Percentiles rank a stretch among this genome's conserved stretches.
These are phyloP conservation scores for Coracias cyanogaster DNA, from an alignment of 2,797 vertebrate species.

Conservation along the genomic window DNA sequence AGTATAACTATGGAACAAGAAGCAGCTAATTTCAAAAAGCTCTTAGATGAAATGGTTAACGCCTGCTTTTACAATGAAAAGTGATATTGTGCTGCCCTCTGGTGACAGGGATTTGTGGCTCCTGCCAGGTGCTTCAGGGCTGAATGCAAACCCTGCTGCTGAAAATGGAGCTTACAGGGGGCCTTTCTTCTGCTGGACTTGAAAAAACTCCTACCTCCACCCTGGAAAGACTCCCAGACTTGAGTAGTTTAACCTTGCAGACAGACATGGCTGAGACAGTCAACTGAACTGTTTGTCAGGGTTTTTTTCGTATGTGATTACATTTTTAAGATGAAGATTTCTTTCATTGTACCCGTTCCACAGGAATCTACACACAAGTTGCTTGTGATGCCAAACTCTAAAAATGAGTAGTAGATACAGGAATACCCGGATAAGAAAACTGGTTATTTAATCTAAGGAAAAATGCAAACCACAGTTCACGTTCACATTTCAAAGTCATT, in stretches of 20 bases:
- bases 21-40: not conserved
- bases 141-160: not conserved
- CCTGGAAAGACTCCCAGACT: not conserved
- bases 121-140: not conserved
- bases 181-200: not conserved
- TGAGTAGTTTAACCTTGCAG: not conserved
- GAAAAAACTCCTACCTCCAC: not conserved
- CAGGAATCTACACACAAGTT: not conserved
- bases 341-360: not conserved
- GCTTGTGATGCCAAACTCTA: not conserved
- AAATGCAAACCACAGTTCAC: not conserved
- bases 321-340: not conserved
- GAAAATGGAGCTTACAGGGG: not conserved
- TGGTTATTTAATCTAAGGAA: not conserved
- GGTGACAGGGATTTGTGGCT: not conserved
- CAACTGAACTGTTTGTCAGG: not conserved
- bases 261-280: not conserved
- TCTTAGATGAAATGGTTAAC: not conserved
- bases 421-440: not conserved
- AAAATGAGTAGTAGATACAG: not conserved
- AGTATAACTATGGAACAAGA: not conserved
- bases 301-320: not conserved
- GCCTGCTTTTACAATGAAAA: not conserved
- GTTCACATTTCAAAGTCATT: not conserved
- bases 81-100: conserved; percentile 62